Evolutionary conservation across 64 coral and sea anemone species (phyloP).

Genomic region (Montipora efflorescens): DNA sequence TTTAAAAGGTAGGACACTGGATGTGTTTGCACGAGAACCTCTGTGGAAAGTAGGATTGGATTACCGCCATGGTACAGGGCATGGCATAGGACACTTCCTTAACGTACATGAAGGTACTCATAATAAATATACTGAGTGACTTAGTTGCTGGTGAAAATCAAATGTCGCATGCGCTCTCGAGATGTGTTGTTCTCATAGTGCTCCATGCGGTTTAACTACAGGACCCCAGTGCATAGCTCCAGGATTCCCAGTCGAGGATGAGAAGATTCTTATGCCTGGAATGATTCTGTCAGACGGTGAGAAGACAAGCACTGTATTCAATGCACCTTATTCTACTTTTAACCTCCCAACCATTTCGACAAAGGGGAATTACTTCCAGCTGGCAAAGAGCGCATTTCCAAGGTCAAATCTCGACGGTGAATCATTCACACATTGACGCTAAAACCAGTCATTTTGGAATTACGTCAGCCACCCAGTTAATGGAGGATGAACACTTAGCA

Average conservation of each 20-base stretch:
- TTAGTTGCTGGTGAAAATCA: no score
- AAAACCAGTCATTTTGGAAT: no score
- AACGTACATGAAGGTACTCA: constrained; percentile 86
- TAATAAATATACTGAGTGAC: neutral
- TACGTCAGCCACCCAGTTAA: neutral
- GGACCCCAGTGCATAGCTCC: constrained; percentile 93
- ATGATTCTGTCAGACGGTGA: constrained; percentile 94
- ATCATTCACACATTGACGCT: no score
- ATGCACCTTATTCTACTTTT: no score
- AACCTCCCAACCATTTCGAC: no score
- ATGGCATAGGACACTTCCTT: constrained; percentile 91
- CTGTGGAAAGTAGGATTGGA: constrained; percentile 89
- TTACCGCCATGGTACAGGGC: constrained; percentile 89
- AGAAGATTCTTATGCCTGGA: constrained; percentile 77
- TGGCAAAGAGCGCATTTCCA: no score
- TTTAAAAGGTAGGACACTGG: constrained; percentile 78
- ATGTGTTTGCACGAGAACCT: constrained; percentile 89
- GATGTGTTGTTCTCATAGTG: neutral
- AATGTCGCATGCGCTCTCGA: neutral
- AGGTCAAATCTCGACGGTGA: no score
- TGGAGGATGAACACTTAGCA: neutral
- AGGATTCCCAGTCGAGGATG: constrained; percentile 87
- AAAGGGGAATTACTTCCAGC: no score
- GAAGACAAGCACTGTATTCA: no score
- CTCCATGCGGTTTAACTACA: neutral